Percentiles rank a stretch among this genome's conserved stretches.
Evolutionary conservation across 2,113 vertebrate species (phyloP).

Genomic region (Canis aureus): DNA sequence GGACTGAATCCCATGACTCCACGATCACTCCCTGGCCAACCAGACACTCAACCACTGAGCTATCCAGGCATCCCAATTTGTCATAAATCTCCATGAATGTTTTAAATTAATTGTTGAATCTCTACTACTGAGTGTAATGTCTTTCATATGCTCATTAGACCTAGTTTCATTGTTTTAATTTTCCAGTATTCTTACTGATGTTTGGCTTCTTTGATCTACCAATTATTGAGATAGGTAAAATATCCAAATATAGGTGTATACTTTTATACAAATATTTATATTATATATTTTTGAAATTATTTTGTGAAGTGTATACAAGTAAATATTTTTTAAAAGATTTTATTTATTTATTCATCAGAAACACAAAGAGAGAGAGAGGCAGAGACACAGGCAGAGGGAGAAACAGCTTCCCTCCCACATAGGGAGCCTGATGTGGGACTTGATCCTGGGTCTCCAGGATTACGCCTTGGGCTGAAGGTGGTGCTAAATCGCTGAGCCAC

Average conservation of each 20-base stretch:
- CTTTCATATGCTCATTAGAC: background rate
- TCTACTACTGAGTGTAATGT: accelerated
- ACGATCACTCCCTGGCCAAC: no score
- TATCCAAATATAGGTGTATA: background rate
- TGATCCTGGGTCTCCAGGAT: no score
- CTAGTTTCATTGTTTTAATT: background rate
- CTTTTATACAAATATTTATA: background rate
- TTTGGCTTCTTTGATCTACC: background rate
- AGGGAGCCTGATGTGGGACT: no score
- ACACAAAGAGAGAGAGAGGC: no score
- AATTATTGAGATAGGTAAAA: background rate
- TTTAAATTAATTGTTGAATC: background rate
- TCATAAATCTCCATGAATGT: background rate
- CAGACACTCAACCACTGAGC: no score
- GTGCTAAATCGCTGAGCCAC: no score
- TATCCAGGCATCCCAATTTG: background rate
- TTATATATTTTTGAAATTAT: background rate
- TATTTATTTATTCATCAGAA: no score
- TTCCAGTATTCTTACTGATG: background rate
- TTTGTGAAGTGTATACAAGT: background rate
- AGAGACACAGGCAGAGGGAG: no score
- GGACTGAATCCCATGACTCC: no score
- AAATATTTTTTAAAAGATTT: background rate
- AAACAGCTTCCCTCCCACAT: no score
- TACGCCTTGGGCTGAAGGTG: no score